These are phyloP conservation scores for Bungarus multicinctus DNA, from an alignment of 2,113 vertebrate genomes.

Conservation along the genomic window DNA sequence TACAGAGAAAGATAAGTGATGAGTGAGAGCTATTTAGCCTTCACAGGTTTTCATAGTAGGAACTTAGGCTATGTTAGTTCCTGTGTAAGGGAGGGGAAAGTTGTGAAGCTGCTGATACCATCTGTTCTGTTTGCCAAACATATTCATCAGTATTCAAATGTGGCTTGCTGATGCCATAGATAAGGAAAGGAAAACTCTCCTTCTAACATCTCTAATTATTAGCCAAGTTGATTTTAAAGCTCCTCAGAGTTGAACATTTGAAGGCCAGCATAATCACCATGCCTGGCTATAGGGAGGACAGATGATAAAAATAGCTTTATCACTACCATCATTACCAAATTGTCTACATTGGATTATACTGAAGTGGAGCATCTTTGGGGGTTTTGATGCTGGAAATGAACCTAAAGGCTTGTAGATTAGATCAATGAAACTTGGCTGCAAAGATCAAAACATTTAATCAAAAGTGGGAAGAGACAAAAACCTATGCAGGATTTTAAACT, in stretches of 20 bases:
- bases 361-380: neutral
- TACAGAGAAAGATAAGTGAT: slow-evolving; percentile 9
- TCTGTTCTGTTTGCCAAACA: neutral
- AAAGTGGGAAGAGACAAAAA: neutral
- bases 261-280: neutral
- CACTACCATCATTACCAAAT: neutral
- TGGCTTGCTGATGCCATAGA: neutral
- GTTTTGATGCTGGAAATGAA: neutral
- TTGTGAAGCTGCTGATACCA: neutral
- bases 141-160: neutral
- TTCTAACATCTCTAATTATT: neutral
- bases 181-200: neutral
- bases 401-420: neutral
- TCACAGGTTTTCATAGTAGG: neutral
- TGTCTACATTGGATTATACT: neutral
- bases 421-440: neutral
- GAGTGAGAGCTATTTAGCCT: slow-evolving; percentile 1
- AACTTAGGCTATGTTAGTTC: neutral
- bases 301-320: neutral
- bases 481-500: neutral
- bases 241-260: neutral
- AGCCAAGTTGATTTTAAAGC: neutral
- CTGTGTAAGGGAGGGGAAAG: neutral
- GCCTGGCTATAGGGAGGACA: neutral
- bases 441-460: neutral